Evolutionary conservation across 2,888 invertebrate genomes (phyloP), one percentile per base, ranked within the genome.

Genomic region (Adela reaumurella): DNA sequence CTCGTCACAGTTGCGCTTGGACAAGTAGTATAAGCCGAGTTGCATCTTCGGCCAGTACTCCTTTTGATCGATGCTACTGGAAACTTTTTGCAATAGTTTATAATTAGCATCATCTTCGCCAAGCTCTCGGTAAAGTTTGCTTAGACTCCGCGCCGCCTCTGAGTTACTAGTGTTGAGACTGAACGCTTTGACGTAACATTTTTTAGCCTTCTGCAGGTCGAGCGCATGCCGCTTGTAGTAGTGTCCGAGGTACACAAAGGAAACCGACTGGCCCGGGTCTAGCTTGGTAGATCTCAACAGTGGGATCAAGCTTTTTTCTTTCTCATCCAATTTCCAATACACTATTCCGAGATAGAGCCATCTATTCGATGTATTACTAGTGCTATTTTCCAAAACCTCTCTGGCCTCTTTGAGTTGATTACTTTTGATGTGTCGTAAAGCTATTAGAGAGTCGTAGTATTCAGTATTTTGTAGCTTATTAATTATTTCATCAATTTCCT

Each of bases 101-200:
- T 85, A 80, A 67, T 88, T 86, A 42, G 74, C 74, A 52, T 87
- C 84, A 64, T 83, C 84, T 55, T 89, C 85, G 52, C 86, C 84
- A 43, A 86, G 63, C 57, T 84, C 78, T 49, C 85, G 82, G 60
- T 94, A 90, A 29, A 87, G 80, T 59, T 88, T 88, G 70, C 92
- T 92, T 44, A 95, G 76, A 55, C 85, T 83, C 57, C 85, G 83
- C 10, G 89, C 88, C 51, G 88, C 88, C 57, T 83, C 81, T 28
- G 82, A 80, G 52, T 86, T 86, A 50, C 74, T 68, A 11, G 83
- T 81, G 72, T 91, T 88, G 2, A 95, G 77, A 60, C 84, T 85
- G 54, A 90, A 83, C 43, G 92, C 88, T 67, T 91, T 93, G 68
- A 93, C 89, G 65, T 88, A 94, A 68, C 94, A 95, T 62, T 89